Evolutionary conservation across 2,113 vertebrate species (phyloP).

Genomic region (Oreochromis niloticus): DNA sequence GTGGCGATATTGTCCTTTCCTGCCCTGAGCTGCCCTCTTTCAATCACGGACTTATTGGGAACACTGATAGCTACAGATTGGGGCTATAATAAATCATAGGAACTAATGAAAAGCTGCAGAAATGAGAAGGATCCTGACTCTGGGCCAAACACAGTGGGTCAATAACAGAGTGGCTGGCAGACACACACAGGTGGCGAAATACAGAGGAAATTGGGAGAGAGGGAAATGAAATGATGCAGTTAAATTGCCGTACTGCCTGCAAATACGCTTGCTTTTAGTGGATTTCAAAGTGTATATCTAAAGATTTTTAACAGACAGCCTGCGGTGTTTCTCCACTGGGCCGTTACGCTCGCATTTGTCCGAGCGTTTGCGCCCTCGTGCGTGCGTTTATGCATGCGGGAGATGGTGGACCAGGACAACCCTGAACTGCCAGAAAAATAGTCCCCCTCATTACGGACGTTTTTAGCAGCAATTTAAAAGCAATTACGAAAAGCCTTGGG

Average conservation of each 20-base stretch:
- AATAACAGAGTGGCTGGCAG: conserved; percentile 26
- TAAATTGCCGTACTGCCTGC: neutral
- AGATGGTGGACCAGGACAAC: neutral
- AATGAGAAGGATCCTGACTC: conserved; percentile 44
- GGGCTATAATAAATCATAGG: conserved; percentile 48
- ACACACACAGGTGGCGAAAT: conserved; percentile 24
- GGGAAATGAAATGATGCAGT: neutral
- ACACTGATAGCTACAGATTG: conserved; percentile 48
- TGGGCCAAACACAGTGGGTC: conserved; percentile 42
- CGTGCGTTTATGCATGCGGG: neutral
- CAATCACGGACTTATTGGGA: conserved; percentile 38
- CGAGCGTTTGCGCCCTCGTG: neutral
- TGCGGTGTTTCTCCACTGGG: neutral
- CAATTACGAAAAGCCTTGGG: conserved; percentile 67
- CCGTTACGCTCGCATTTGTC: neutral
- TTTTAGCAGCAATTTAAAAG: conserved; percentile 73
- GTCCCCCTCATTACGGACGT: conserved; percentile 57
- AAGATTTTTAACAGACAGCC: neutral
- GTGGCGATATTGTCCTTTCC: conserved; percentile 31
- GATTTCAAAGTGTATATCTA: conserved; percentile 1
- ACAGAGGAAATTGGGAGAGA: neutral
- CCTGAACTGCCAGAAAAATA: conserved; percentile 29
- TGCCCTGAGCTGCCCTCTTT: conserved; percentile 21
- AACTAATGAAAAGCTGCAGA: conserved; percentile 62
- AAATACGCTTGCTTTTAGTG: conserved; percentile 5